Evolutionary conservation across 2,888 invertebrate genomes (phyloP), one percentile per base, ranked within the genome.

Genomic region (Andrena bicolor): DNA sequence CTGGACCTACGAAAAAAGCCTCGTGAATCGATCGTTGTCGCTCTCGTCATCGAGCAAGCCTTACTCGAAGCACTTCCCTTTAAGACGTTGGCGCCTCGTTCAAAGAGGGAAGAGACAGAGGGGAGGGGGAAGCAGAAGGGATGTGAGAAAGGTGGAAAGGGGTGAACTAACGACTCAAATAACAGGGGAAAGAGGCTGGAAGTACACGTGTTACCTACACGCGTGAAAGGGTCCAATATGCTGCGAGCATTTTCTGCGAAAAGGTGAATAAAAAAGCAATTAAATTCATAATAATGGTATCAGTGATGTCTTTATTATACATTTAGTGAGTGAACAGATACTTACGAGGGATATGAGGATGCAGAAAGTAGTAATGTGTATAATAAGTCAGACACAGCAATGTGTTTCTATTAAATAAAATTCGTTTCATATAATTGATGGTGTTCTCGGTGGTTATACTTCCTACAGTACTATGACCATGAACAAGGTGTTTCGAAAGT

Each of bases 71-170:
- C 65, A 64, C 41, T 56, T 64, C 68, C 72, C 74, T 77, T 82
- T 76, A 80, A 83, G 81, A 80, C 65, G 80, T 82, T 80, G 70
- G 63, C 80, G 71, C 80, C 58, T 75, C 70, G 63, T 71, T 69
- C 60, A 20, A 48, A 63, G 16, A 69, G 23, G 32, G 76, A 63
- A 10, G 26, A 23, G 30, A 16, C 53, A 5, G 30, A 48, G 16
- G 16, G 30, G 16, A 2, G 10, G 7, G 10, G 23, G 16, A 23
- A 16, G 1, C 10, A 8, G 10, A 16, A 16, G 41, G 30, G 26
- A 28, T 10, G 41, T 32, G 30, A 51, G 64, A n/a, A 20, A 13
- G 49, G 69, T 51, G 60, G 41, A 64, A 64, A 30, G 51, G 32
- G 63, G 20, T 69, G 53, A 72, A 53, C 13, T 69, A 68, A 72